Conservation (phyloP, 2,113 vertebrate genomes). For the Oreotrochilus melanogaster region DNA sequence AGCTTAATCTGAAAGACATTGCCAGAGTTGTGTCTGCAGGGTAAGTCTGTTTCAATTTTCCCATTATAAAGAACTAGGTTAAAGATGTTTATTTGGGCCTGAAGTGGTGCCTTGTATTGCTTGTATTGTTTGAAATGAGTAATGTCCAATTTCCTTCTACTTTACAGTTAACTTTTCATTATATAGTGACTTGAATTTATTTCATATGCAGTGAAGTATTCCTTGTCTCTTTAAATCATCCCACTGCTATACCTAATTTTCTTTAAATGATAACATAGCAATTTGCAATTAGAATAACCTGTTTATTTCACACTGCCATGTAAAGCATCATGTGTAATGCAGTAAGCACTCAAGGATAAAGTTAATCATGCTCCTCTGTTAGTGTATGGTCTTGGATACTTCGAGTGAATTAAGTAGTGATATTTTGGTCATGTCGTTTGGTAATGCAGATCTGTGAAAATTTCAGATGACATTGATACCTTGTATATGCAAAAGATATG, state of each 20-base stretch:
- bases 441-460: not conserved
- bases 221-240: not conserved
- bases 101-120: not conserved
- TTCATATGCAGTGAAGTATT: not conserved
- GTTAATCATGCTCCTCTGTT: not conserved
- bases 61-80: not conserved
- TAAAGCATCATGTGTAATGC: not conserved
- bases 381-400: not conserved
- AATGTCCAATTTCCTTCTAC: not conserved
- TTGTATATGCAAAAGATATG: not conserved
- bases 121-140: not conserved
- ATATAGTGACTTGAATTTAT: not conserved
- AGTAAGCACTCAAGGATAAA: not conserved
- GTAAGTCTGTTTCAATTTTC: conserved; percentile 75
- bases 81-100: not conserved
- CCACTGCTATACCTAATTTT: not conserved
- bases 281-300: not conserved
- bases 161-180: not conserved
- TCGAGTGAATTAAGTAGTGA: not conserved
- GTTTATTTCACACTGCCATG: not conserved
- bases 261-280: not conserved
- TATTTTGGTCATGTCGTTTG: not conserved
- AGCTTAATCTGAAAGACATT: conserved; percentile 93
- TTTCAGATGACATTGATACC: not conserved
- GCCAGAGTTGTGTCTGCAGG: conserved; percentile 92